Evolutionary conservation across 2,797 vertebrate genomes (phyloP), one percentile per base, ranked within the genome.

Genomic region (Gallinago stenura): DNA sequence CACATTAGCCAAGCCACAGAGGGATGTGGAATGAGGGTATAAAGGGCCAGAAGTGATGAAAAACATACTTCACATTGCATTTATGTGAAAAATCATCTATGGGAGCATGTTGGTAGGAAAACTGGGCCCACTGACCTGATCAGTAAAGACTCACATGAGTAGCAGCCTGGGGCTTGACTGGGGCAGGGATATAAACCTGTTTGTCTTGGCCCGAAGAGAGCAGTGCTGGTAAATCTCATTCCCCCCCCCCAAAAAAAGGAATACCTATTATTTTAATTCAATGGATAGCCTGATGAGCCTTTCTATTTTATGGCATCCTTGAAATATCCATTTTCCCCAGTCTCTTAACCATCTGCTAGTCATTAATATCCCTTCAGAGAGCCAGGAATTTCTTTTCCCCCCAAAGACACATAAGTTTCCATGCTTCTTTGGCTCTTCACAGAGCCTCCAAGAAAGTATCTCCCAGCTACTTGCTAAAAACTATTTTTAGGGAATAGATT

Each of bases 331-430:
- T 69, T 95, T 91, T 80, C 45, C 18, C 71, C n/a, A n/a, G 31
- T 31, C 56, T 95, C 30, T 75, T 89, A 82, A n/a, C 86, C 93
- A 94, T 96, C 90, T 97, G 95, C 66, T 96, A 83, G 81, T 84
- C 68, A 80, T 96, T 96, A 92, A 89, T 68, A 87, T 56, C 39
- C 39, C 41, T 30, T 73, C 76, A 35, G 88, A 89, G 90, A 94
- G 73, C 35, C 86, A 93, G 66, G 54, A 87, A 90, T 95, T 84
- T 93, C 46, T 84, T 89, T 79, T 24, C 13, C 56, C 69, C 51
- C 90, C 18, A 70, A 90, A 80, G 86, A 50, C 25, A 1, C 41
- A 7, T 92, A 73, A 84, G 48, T 92, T 93, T 90, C 90, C 37
- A 48, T 39, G 60, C 70, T 89, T 84, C 62, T 68, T 87, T 90